phyloP scores from a whole-genome alignment of 2,888 invertebrate species.

The Clistopyga incitator region DNA sequence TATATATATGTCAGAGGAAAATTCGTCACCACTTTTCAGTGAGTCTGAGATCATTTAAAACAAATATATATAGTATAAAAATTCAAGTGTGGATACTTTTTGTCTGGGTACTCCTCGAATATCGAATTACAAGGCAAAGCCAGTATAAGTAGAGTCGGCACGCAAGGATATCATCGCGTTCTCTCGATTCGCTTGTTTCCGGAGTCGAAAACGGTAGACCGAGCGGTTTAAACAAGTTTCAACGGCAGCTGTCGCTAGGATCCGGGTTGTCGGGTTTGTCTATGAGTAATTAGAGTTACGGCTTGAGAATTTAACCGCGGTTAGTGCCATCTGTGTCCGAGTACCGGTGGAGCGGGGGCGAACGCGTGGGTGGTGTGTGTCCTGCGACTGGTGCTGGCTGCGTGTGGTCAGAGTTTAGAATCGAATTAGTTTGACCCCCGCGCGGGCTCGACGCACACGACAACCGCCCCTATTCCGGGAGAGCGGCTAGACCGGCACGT shows the following conservation, averaged over 20 bases:
- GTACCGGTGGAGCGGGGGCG: conserved; percentile 64
- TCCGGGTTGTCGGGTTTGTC: conserved; percentile 81
- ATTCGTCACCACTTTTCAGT: no score
- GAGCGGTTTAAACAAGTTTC: conserved; percentile 81
- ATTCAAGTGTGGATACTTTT: no score
- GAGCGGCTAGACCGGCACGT: conserved; percentile 64
- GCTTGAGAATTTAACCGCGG: conserved; percentile 84
- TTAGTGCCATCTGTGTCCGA: conserved; percentile 84
- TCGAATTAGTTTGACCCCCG: conserved; percentile 84
- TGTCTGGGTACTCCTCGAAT: neutral
- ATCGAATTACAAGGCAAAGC: conserved; percentile 14
- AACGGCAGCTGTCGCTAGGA: conserved; percentile 82
- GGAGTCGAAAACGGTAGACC: conserved; percentile 2
- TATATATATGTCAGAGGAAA: no score
- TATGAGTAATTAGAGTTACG: conserved; percentile 85
- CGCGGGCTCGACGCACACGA: conserved; percentile 70
- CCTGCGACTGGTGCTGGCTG: conserved; percentile 70
- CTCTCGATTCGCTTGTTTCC: conserved; percentile 31
- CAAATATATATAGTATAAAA: no score
- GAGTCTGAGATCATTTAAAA: no score
- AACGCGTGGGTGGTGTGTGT: conserved; percentile 64
- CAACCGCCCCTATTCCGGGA: conserved; percentile 58
- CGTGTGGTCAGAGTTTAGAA: conserved; percentile 84
- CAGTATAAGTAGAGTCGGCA: conserved; percentile 17
- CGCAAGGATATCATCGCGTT: conserved; percentile 46